Evolutionary conservation across 37 sponge, comb jelly and placozoan species (phyloP).

Genomic region (Axinella damicornis): DNA sequence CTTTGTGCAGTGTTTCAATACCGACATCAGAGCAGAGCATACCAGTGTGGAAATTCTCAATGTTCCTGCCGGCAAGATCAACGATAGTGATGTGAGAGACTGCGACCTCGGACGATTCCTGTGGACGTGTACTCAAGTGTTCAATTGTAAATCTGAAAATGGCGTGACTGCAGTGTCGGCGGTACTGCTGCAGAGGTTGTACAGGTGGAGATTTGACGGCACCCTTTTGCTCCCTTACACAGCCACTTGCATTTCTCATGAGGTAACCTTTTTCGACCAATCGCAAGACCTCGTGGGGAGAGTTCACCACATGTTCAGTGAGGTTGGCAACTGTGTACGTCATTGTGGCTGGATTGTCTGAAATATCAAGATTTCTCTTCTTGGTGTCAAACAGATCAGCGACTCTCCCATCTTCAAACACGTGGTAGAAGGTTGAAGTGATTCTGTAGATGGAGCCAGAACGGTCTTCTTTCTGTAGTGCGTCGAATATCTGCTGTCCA

Average conservation of each 20-base stretch:
- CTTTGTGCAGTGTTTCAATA: slow-evolving; percentile 28
- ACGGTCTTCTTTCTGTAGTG: neutral
- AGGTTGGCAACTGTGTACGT: slow-evolving; percentile 14
- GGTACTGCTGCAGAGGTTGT: slow-evolving; percentile 20
- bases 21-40: slow-evolving; percentile 13
- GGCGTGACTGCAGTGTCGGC: slow-evolving; percentile 64
- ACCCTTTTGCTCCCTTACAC: slow-evolving; percentile 7
- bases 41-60: slow-evolving; percentile 27
- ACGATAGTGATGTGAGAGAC: slow-evolving; percentile 36
- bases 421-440: slow-evolving; percentile 54
- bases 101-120: neutral
- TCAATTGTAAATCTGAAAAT: slow-evolving; percentile 45
- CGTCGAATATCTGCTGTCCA: slow-evolving; percentile 37
- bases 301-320: slow-evolving; percentile 37
- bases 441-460: slow-evolving; percentile 3
- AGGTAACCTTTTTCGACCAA: slow-evolving; percentile 61
- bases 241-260: slow-evolving; percentile 79
- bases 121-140: neutral
- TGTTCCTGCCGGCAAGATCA: slow-evolving; percentile 57
- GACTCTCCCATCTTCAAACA: slow-evolving; percentile 66
- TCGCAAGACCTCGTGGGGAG: slow-evolving; percentile 40
- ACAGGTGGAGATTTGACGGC: neutral
- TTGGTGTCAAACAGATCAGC: slow-evolving; percentile 66
- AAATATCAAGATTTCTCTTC: slow-evolving; percentile 38
- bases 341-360: neutral